Conservation (phyloP, 2,113 vertebrate genomes). For the Abramis brama region DNA sequence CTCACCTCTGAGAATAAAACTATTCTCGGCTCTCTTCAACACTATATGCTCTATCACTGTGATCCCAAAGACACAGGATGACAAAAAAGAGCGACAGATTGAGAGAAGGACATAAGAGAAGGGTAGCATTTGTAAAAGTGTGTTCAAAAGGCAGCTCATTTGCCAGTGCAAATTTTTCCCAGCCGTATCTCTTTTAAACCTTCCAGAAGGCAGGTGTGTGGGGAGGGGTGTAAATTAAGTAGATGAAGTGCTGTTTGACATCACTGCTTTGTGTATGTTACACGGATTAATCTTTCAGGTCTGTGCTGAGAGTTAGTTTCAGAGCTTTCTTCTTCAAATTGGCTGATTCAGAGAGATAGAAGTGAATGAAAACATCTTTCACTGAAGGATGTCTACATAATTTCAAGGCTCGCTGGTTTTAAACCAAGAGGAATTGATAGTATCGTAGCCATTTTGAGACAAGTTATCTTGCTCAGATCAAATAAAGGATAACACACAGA, state of each 20-base stretch:
- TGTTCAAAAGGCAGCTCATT: conserved; percentile 4
- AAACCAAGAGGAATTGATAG: conserved; percentile 13
- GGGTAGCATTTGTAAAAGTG: background rate
- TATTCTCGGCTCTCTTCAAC: conserved; percentile 26
- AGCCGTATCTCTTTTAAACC: background rate
- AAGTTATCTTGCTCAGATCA: background rate
- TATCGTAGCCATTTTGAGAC: background rate
- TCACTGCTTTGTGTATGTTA: conserved; percentile 1
- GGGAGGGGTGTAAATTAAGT: conserved; percentile 29
- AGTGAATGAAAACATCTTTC: conserved; percentile 4
- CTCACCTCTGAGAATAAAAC: conserved; percentile 39
- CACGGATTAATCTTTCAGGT: conserved; percentile 24
- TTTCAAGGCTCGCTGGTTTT: conserved; percentile 23
- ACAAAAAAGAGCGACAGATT: background rate
- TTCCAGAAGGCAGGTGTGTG: conserved; percentile 7
- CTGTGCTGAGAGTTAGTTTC: conserved; percentile 4
- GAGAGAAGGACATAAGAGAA: background rate
- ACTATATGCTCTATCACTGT: conserved; percentile 41
- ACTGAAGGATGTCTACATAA: conserved; percentile 9
- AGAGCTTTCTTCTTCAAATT: conserved; percentile 18
- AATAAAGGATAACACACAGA: background rate
- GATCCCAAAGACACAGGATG: background rate
- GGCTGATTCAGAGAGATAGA: conserved; percentile 14
- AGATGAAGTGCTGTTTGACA: conserved; percentile 40
- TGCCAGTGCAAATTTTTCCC: background rate